Evolutionary conservation across 30 jellyfish, hydroid and myxozoan genomes (phyloP), one percentile per base, ranked within the genome.

Genomic region (Hydractinia symbiolongicarpus): DNA sequence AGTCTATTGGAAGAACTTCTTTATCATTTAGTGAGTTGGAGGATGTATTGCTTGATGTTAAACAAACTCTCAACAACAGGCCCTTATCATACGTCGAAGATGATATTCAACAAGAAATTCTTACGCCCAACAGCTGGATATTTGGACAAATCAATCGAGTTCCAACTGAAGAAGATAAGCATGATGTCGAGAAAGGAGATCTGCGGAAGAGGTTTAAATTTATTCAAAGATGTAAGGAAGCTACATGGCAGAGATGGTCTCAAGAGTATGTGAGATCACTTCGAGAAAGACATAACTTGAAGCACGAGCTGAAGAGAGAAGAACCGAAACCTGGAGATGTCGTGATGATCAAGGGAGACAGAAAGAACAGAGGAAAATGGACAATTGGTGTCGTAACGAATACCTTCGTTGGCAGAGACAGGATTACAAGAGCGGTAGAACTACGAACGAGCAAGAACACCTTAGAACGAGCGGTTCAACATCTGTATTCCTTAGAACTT

Each of bases 21-120:
- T 77, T 67, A 30, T 72, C 66, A 40, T 67, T 73, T 16, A 69
- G 68, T 21, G 95, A 86, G 83, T 67, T 86, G 67, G 79, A 72
- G 64, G 80, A 72, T 67, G 62, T 86, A 51, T 14, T 80, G 69
- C 50, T 86, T 74, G 90, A 86, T 72, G 90, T 81, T 70, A 87
- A 80, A 73, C 79, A 9, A 64, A 79, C 83, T 50, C 54, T 86
- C 10, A 86, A 79, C 82, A 86, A 86, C 89, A 80, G 93, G 55
- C 91, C 93, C 55, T 75, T 87, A 85, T 44, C 87, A 20, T 81
- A 74, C 53, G 85, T 87, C 8, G 92, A 87, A 82, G 93, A 87
- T 55, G 96, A 87, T 54, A 76, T 87, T 40, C 85, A 81, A 53
- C 82, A 58, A 19, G 84, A 73, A 53, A 78, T 70, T 54, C 72